Base-by-base conservation (phyloP, 2,888 invertebrate genomes). In the Leptura quadrifasciata region DNA sequence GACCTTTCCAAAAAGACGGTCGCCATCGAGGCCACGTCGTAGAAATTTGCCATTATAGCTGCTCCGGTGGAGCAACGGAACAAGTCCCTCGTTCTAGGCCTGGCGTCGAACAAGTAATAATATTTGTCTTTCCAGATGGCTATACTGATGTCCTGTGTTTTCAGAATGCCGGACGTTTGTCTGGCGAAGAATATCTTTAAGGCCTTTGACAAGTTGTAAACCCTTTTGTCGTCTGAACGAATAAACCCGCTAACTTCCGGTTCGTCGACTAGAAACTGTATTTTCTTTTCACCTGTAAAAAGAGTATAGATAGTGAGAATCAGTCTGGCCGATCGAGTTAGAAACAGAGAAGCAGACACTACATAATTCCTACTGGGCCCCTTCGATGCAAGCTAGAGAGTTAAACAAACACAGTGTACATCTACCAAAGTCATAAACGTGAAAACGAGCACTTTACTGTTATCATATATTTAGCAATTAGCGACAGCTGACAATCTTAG, bases 31-130 rank as follows among this genome's bases (percentile, higher is more conserved):
- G 90, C 88, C 0, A 92, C 78, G 80, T 91, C 91, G 82, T 91
- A 90, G 3, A 93, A 91, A 79, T 91, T 91, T 0, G 92, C 90
- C 65, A 94, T 89, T 6, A 92, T 90, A 0, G 93, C 91, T 52
- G 89, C 90, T 0, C 94, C 94, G 0, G 89, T 83, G 39, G 88
- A 90, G 79, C 91, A 91, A 0, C 91, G 89, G 79, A 88, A 91
- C 0, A 92, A 90, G 80, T 90, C 90, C 0, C 90, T 88, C 63
- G 91, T 91, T 81, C 93, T 88, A 0, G 92, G 91, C 18, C 90
- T 92, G 0, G 93, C 92, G 85, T 94, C 94, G 82, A 93, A 94
- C 79, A 94, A 90, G 77, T 92, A 93, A 84, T 89, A 94, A 77
- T 91, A 90, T 80, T 91, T 92, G 79, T 86, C 85, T 72, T 91